Conservation (phyloP, 2,888 invertebrate species). For the Odontocerum albicorne region DNA sequence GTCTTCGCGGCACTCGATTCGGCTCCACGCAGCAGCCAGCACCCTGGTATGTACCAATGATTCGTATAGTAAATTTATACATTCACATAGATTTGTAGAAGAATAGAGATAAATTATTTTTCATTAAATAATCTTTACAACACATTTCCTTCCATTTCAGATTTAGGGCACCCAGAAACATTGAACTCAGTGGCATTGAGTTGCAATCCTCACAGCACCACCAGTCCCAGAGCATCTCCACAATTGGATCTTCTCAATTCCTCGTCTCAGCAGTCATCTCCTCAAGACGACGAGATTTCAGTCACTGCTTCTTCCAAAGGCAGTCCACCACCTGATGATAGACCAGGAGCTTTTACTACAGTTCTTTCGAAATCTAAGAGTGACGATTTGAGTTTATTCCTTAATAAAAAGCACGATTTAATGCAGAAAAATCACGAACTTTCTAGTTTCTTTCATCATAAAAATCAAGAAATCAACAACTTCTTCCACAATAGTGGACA, state of each 20-base stretch:
- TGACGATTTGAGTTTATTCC: slow-evolving; percentile 36
- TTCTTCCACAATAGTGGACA: slow-evolving; percentile 38
- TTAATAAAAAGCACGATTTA: slow-evolving; percentile 45
- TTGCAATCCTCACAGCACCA: slow-evolving; percentile 69
- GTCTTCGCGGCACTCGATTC: slow-evolving; percentile 58
- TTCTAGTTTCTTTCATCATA: slow-evolving; percentile 54
- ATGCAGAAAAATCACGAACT: slow-evolving; percentile 53
- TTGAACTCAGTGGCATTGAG: slow-evolving; percentile 35
- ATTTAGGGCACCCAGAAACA: slow-evolving; percentile 25
- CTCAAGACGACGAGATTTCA: slow-evolving; percentile 64
- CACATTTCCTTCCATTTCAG: slow-evolving; percentile 6
- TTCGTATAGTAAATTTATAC: background rate
- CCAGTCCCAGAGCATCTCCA: slow-evolving; percentile 68
- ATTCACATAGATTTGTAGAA: background rate
- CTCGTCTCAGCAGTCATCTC: slow-evolving; percentile 52
- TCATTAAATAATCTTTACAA: too few species aligned
- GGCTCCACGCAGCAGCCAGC: slow-evolving; percentile 47
- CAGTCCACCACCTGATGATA: slow-evolving; percentile 55
- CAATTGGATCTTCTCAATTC: slow-evolving; percentile 39
- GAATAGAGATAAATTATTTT: background rate
- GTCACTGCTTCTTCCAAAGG: slow-evolving; percentile 59
- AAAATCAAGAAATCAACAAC: slow-evolving; percentile 44
- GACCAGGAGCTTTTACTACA: slow-evolving; percentile 59
- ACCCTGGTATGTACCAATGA: slow-evolving; percentile 2
- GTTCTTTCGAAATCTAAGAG: slow-evolving; percentile 44